Evolutionary conservation across 2,797 vertebrate species (phyloP).

Genomic region (Trachurus trachurus): DNA sequence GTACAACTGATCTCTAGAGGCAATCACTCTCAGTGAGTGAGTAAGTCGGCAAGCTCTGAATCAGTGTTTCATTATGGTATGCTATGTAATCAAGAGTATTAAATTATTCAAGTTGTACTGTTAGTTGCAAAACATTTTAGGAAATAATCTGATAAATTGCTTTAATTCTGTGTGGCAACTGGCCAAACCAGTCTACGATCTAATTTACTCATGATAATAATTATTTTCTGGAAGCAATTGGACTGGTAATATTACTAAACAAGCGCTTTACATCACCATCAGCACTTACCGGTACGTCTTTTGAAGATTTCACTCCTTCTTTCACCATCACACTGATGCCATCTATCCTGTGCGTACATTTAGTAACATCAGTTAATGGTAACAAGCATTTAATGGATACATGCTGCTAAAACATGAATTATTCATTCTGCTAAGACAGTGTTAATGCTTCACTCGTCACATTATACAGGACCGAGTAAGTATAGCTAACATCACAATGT

Average conservation of each 20-base stretch:
- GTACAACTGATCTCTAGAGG: slow-evolving; percentile 70
- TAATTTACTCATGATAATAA: slow-evolving; percentile 44
- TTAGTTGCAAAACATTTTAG: slow-evolving; percentile 38
- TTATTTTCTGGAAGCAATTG: slow-evolving; percentile 52
- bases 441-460: slow-evolving; percentile 57
- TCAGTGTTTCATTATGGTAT: slow-evolving; percentile 51
- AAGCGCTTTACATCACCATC: slow-evolving; percentile 37
- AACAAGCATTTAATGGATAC: slow-evolving; percentile 69
- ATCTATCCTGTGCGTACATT: slow-evolving; percentile 54
- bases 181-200: slow-evolving; percentile 29
- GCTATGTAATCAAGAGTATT: slow-evolving; percentile 48
- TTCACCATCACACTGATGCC: slow-evolving; percentile 23
- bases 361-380: slow-evolving; percentile 69
- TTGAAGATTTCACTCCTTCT: slow-evolving; percentile 17
- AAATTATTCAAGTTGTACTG: slow-evolving; percentile 48
- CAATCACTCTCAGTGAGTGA: slow-evolving; percentile 56
- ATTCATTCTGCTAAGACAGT: slow-evolving; percentile 60
- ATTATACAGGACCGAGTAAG: slow-evolving; percentile 46
- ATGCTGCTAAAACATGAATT: slow-evolving; percentile 67
- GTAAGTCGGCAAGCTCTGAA: slow-evolving; percentile 41
- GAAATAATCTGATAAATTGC: slow-evolving; percentile 38
- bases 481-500: slow-evolving; percentile 59
- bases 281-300: slow-evolving; percentile 46
- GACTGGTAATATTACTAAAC: slow-evolving; percentile 43
- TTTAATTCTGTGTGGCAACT: slow-evolving; percentile 36